A percentile compares a stretch with the other conserved stretches of the same genome.
phyloP scores from a whole-genome alignment of 1,140 invertebrate genomes.

The Aphis craccivora region DNA sequence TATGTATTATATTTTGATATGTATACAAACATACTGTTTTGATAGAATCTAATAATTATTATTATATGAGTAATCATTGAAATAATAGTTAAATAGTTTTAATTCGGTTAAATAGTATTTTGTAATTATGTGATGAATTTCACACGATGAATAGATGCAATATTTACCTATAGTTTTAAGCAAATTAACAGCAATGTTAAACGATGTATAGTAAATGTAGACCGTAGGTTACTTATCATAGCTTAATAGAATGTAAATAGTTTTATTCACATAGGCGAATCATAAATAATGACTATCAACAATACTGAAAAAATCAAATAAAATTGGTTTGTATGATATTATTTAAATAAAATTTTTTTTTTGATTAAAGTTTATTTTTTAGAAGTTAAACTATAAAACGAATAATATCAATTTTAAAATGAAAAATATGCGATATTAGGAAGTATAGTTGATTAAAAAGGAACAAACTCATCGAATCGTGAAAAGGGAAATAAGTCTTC shows the following conservation, averaged over 20 bases:
- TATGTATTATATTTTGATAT: neutral
- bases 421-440: slow-evolving; percentile 33
- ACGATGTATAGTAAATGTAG: neutral
- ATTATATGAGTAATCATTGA: neutral
- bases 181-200: neutral
- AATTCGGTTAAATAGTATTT: neutral
- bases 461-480: slow-evolving; percentile 16
- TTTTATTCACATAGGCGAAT: neutral
- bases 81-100: neutral
- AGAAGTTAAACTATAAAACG: neutral
- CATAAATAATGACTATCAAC: neutral
- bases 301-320: neutral
- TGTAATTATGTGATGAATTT: neutral
- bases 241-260: neutral
- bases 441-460: slow-evolving; percentile 36
- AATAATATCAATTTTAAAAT: neutral
- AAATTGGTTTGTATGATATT: neutral
- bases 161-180: neutral
- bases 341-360: too few relatives aligned
- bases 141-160: neutral
- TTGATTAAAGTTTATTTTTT: neutral
- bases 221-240: neutral
- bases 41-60: neutral
- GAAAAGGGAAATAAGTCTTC: slow-evolving; percentile 51
- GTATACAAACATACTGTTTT: neutral